Percentiles rank a stretch among this genome's conserved stretches.
These are phyloP conservation scores for Laupala kohalensis DNA, from an alignment of 1,140 invertebrate genomes.

Conservation along the genomic window DNA sequence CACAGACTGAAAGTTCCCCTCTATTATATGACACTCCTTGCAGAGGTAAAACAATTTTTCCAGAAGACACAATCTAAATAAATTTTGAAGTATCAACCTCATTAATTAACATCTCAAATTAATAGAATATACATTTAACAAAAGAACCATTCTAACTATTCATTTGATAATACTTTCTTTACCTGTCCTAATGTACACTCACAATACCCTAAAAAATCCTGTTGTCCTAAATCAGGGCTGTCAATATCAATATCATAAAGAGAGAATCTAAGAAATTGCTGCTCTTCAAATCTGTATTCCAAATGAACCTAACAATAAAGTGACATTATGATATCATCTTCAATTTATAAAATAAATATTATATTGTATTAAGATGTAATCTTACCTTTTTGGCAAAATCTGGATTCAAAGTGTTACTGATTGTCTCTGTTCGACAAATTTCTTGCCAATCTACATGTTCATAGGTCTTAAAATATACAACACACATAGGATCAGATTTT, in stretches of 20 bases:
- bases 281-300: slow-evolving; percentile 32
- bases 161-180: too few relatives aligned
- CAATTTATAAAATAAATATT: background rate
- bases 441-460: slow-evolving; percentile 34
- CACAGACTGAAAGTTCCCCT: slow-evolving; percentile 30
- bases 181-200: slow-evolving; percentile 35
- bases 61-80: slow-evolving; percentile 28
- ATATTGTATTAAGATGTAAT: background rate
- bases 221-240: slow-evolving; percentile 29
- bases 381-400: slow-evolving; percentile 36
- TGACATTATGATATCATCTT: too few relatives aligned
- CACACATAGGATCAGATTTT: slow-evolving; percentile 46
- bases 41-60: slow-evolving; percentile 20
- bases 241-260: slow-evolving; percentile 40
- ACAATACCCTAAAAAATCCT: slow-evolving; percentile 39
- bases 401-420: slow-evolving; percentile 41
- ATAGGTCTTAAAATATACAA: slow-evolving; percentile 33
- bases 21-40: slow-evolving; percentile 15
- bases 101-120: too few relatives aligned
- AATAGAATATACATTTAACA: too few relatives aligned
- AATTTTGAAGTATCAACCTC: too few relatives aligned
- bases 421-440: slow-evolving; percentile 39
- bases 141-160: too few relatives aligned
- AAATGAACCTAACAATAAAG: slow-evolving; percentile 23
- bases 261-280: slow-evolving; percentile 33